Percentiles rank a stretch among this genome's conserved stretches.
phyloP scores from a whole-genome alignment of 1,140 invertebrate species.

The Calephelis nemesis region DNA sequence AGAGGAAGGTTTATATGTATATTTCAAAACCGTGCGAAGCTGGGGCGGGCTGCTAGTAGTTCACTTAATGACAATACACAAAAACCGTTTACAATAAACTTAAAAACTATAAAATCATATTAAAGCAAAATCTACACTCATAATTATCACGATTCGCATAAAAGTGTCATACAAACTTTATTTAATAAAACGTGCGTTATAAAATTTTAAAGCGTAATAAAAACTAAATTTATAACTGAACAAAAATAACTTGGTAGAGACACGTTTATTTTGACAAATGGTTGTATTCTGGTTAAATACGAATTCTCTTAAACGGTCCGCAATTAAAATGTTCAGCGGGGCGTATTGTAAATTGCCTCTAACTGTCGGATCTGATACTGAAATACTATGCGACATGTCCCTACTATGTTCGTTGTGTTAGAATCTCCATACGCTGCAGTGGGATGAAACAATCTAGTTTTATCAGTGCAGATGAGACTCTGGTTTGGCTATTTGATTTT shows the following conservation, averaged over 20 bases:
- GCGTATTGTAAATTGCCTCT: slow-evolving; percentile 51
- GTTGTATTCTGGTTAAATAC: slow-evolving; percentile 47
- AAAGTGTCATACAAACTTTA: slow-evolving; percentile 27
- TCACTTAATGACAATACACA: neutral
- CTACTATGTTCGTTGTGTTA: slow-evolving; percentile 35
- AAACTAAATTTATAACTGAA: slow-evolving; percentile 6
- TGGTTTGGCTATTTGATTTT: no score
- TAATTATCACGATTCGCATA: slow-evolving; percentile 25
- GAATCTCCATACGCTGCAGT: slow-evolving; percentile 7
- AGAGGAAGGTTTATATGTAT: no score
- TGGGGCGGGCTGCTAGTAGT: no score
- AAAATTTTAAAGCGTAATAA: slow-evolving; percentile 12
- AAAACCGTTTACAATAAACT: slow-evolving; percentile 21
- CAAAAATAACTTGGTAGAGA: slow-evolving; percentile 24
- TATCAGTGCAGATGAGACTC: neutral
- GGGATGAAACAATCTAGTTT: neutral
- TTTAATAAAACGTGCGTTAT: neutral
- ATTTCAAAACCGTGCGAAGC: no score
- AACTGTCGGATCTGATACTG: slow-evolving; percentile 34
- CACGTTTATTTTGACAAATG: slow-evolving; percentile 51
- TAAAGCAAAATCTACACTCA: neutral
- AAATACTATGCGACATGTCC: slow-evolving; percentile 37
- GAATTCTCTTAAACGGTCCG: slow-evolving; percentile 55
- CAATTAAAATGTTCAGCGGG: slow-evolving; percentile 64
- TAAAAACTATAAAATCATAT: slow-evolving; percentile 7